Conservation (phyloP, 2,797 vertebrate genomes). For the Eptatretus atami region DNA sequence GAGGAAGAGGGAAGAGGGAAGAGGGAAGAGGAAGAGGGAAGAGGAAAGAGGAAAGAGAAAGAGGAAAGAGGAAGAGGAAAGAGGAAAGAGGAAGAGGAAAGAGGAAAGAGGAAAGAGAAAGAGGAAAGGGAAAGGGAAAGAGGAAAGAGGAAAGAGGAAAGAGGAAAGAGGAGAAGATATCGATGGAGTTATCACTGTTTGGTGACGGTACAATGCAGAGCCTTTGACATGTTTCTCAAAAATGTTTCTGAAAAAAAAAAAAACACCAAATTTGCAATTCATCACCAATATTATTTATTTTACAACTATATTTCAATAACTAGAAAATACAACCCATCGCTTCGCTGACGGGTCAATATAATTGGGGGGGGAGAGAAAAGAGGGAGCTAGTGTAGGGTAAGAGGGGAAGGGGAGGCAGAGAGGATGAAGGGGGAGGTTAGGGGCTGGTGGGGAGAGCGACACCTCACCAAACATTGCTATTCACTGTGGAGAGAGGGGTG, state of each 20-base stretch:
- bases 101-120: not conserved
- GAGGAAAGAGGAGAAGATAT: not conserved
- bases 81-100: not conserved
- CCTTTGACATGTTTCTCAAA: too few species aligned
- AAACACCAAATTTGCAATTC: too few species aligned
- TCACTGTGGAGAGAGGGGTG: too few species aligned
- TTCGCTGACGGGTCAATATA: too few species aligned
- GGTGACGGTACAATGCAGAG: too few species aligned
- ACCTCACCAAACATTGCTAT: too few species aligned
- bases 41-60: not conserved
- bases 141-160: not conserved
- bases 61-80: not conserved
- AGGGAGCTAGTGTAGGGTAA: not conserved
- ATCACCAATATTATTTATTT: too few species aligned
- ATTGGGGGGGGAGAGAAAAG: accelerated
- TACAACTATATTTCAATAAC: too few species aligned
- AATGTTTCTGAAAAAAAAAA: too few species aligned
- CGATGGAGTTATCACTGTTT: too few species aligned
- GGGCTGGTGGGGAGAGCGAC: too few species aligned
- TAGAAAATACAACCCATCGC: too few species aligned
- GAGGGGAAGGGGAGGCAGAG: not conserved
- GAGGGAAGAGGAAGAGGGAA: not conserved
- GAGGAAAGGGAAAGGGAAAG: not conserved
- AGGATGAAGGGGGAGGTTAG: not conserved
- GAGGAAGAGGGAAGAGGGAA: not conserved